Base-by-base conservation (phyloP, 2,888 invertebrate genomes). In the Acronicta psi region DNA sequence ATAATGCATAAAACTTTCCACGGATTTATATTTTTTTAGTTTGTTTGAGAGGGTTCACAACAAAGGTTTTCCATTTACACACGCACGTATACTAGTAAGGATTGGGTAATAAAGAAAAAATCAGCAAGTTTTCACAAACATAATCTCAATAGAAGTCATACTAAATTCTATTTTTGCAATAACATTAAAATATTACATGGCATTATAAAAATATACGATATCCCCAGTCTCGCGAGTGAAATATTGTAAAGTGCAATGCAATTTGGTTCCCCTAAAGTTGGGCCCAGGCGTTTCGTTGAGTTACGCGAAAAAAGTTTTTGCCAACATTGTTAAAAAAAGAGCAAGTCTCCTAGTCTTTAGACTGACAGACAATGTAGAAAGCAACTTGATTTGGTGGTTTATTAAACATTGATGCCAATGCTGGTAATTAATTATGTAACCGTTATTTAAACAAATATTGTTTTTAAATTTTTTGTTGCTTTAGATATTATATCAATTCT, bases 201-300 rank as follows among this genome's bases (percentile, higher is more conserved):
- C 17, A 14, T 38, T 53, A 63, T 60, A 60, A 62, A 62, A 64
- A 70, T 43, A 59, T 17, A 60, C 51, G 36, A 38, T 40, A 49
- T 38, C 13, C 43, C 17, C 40, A 11, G 71, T 75, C 64, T 59
- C 64, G 10, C 23, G 75, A 68, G 61, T 72, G 49, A 73, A 69
- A 72, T 72, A 69, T 65, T 61, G 58, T 72, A 69, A 80, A 78
- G 75, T 73, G 68, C 69, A 75, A 60, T 75, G 77, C 73, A 72
- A 80, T 80, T 72, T 73, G 31, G 49, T 55, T 61, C 63, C 77
- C 71, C 65, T 69, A 66, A 63, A 69, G 56, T 64, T 73, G 7
- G 44, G n/a, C 47, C 44, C 47, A 61, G 38, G 34, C 50, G 57
- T 58, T 69, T 66, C 18, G 46, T 57, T 53, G 45, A 59, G 78